Evolutionary conservation across 2,888 invertebrate genomes (phyloP), one percentile per base, ranked within the genome.

Genomic region (Melanostoma scalare): DNA sequence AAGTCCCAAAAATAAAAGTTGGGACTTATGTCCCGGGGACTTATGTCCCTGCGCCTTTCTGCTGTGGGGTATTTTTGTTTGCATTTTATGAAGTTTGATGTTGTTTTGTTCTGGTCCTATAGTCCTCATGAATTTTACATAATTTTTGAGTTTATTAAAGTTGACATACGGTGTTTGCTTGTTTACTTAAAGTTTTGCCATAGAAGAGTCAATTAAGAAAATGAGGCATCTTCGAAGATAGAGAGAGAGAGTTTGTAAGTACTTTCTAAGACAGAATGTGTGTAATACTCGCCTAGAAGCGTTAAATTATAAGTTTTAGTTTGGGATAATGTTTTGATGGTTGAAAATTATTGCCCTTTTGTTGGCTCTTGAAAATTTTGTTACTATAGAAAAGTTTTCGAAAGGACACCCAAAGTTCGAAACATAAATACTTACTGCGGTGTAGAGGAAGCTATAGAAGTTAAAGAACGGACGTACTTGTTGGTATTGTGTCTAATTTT

Each of bases 171-270:
- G 9, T 67, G 46, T 61, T 71, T 72, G 68, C 61, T 40, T 63
- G 56, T 60, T 63, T 58, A 69, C 68, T 58, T 77, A 58, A 73
- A 69, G 77, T 73, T 82, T 77, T 20, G 73, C 72, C 55, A 55
- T 52, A 40, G 61, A 76, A 77, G 68, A 82, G 77, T 82, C 82
- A 82, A 77, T 82, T 77, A 77, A 65, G 63, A 71, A 80, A 71
- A 71, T 80, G 65, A 71, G 75, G 58, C 33, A 10, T 30, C 50
- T 9, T 56, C 46, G 5, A 46, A 10, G 36, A 36, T n/a, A 20
- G 20, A 10, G 2, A 31, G 30, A 46, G 36, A 20, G 9, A 30
- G 50, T 50, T 6, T 30, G 31, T 1, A 30, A 10, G 50, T 50
- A 63, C 48, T 63, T 63, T 63, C 63, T 63, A 38, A 63, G 63